Base-by-base conservation (phyloP, 2,797 vertebrate genomes). In the Pseudochromis fuscus region DNA sequence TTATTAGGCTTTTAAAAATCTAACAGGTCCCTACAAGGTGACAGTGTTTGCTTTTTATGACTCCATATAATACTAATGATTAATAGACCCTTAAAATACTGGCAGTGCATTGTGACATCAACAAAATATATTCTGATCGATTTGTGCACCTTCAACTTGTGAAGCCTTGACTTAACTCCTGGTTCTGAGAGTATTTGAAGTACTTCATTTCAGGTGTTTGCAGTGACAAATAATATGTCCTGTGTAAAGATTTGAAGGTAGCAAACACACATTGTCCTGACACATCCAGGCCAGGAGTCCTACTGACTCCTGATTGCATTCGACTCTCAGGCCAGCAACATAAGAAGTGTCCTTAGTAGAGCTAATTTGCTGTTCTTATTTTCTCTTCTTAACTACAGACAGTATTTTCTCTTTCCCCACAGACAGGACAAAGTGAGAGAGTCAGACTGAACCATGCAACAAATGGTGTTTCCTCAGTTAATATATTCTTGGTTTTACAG, bases 1-100 rank as follows among this genome's bases (percentile, higher is more conserved):
- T 86, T 88, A 90, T 79, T 81, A 76, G 67, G 38, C 78, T 82
- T 88, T 90, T 85, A 75, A 88, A 89, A 87, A 59, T 55, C 24
- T 72, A 74, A 78, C 68, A 48, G 49, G 81, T 49, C 76, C 61
- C 42, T 61, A 57, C 61, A 78, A 81, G 77, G 64, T 82, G 64
- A 66, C 35, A 25, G 31, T 55, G 58, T 73, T 67, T 70, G 51
- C 33, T 51, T 82, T 89, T 84, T 84, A 86, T 87, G 67, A 75
- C 67, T 35, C 42, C 9, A 1, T 45, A 40, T 78, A 85, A 84
- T 67, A 81, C 72, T 28, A 67, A 23, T 87, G 83, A 89, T 85
- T 85, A 82, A 88, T 75, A 56, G 79, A 67, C 55, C 60, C 70
- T 74, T 67, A 49, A 75, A 77, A 58, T 48, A 18, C 50, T 72